A percentile compares a stretch with the other conserved stretches of the same genome.
phyloP scores from a whole-genome alignment of 1,140 invertebrate species.

The Drosophila ironensis region DNA sequence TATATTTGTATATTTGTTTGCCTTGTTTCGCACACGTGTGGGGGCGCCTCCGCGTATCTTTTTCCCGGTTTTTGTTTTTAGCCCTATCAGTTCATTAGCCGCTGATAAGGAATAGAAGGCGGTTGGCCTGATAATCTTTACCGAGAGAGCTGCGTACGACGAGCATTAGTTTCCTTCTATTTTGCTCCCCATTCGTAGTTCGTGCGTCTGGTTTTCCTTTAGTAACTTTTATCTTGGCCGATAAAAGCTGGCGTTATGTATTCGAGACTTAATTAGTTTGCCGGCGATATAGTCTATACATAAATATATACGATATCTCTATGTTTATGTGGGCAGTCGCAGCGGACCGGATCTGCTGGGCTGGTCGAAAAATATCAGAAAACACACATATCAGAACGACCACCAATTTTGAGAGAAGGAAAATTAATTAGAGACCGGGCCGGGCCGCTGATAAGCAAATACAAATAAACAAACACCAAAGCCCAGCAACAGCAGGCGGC shows the following conservation, averaged over 20 bases:
- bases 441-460: constrained; percentile 60
- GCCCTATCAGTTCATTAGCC: constrained; percentile 63
- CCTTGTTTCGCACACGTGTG: constrained; percentile 40
- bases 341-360: constrained; percentile 49
- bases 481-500: not conserved
- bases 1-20: not conserved
- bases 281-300: constrained; percentile 28
- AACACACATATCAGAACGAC: constrained; percentile 12
- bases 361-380: constrained; percentile 39
- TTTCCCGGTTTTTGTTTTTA: too few species aligned
- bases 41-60: not conserved
- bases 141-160: too few species aligned
- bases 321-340: constrained; percentile 60
- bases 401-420: constrained; percentile 28
- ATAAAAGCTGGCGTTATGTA: constrained; percentile 74
- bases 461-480: constrained; percentile 60
- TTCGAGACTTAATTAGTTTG: constrained; percentile 76
- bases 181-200: constrained; percentile 22
- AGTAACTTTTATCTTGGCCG: constrained; percentile 52
- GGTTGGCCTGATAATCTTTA: constrained; percentile 52
- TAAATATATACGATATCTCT: too few species aligned
- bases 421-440: constrained; percentile 73
- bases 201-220: constrained; percentile 19
- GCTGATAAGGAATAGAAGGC: constrained; percentile 53
- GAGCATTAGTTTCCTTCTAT: constrained; percentile 26